A percentile compares a stretch with the other conserved stretches of the same genome.
These are phyloP conservation scores for Parauchenoglanis punctatus DNA, from an alignment of 2,797 vertebrate genomes.

Conservation along the genomic window DNA sequence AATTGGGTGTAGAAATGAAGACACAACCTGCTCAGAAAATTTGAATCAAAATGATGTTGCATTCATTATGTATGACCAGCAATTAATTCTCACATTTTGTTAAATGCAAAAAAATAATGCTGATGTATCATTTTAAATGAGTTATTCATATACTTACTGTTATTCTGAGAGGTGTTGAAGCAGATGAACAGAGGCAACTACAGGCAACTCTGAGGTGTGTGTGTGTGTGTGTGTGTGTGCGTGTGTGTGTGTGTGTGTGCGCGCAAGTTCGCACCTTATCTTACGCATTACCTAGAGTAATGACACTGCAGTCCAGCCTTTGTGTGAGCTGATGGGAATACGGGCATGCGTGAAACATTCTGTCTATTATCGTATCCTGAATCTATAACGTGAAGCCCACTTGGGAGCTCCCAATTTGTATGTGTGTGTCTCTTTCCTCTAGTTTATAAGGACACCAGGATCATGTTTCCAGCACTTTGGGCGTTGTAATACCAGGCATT, in stretches of 20 bases:
- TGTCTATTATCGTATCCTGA: background rate
- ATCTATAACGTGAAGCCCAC: constrained; percentile 4
- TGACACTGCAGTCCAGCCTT: constrained; percentile 1
- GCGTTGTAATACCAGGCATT: constrained; percentile 10
- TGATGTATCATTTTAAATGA: background rate
- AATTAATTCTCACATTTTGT: background rate
- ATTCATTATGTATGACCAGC: background rate
- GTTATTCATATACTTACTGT: constrained; percentile 38
- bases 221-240: background rate
- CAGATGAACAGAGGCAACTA: background rate
- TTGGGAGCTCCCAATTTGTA: constrained; percentile 4
- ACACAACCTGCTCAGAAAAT: background rate
- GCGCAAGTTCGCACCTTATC: background rate
- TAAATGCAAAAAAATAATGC: background rate
- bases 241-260: background rate
- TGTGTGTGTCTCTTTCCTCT: constrained; percentile 17
- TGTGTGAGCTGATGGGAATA: constrained; percentile 22
- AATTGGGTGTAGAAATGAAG: background rate
- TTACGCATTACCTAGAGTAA: constrained; percentile 19
- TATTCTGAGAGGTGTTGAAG: constrained; percentile 22
- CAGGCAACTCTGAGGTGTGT: background rate
- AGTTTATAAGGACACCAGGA: constrained; percentile 32
- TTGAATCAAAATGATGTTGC: background rate
- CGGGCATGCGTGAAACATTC: background rate
- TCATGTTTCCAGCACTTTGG: constrained; percentile 39